Conservation (phyloP, 2,888 invertebrate species). For the Dione vanillae region DNA sequence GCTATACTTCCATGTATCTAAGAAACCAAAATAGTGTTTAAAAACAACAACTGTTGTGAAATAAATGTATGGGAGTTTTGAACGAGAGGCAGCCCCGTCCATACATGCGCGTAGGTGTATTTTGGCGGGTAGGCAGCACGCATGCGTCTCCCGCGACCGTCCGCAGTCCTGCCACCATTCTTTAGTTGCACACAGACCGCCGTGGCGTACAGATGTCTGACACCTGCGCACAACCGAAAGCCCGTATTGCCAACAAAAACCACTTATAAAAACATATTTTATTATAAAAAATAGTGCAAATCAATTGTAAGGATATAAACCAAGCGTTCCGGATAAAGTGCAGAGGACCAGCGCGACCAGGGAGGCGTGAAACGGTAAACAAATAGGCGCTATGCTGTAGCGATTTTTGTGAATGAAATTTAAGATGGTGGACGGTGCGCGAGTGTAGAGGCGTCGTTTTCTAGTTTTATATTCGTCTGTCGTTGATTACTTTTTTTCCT, state of each 20-base stretch:
- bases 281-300: conserved; percentile 56
- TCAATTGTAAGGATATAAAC: conserved; percentile 40
- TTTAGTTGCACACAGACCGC: conserved; percentile 75
- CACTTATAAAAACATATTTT: conserved; percentile 56
- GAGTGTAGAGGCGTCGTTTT: conserved; percentile 61
- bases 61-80: conserved; percentile 69
- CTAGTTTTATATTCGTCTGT: conserved; percentile 58
- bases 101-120: conserved; percentile 82
- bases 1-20: conserved; percentile 4
- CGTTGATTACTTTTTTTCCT: conserved; percentile 40
- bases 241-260: conserved; percentile 71
- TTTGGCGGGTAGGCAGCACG: conserved; percentile 78
- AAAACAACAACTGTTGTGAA: conserved; percentile 46
- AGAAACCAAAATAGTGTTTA: conserved; percentile 39
- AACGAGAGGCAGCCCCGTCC: conserved; percentile 64
- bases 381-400: conserved; percentile 71
- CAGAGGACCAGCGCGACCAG: conserved; percentile 54
- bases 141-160: conserved; percentile 71
- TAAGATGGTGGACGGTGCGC: conserved; percentile 80
- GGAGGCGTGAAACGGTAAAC: conserved; percentile 75
- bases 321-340: conserved; percentile 49
- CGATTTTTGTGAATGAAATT: conserved; percentile 83
- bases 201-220: conserved; percentile 58
- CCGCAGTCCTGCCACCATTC: conserved; percentile 83
- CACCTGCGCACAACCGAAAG: conserved; percentile 53